These are phyloP conservation scores for Steatocranus sp. DNA, from an alignment of 2,797 vertebrate species.

Conservation along the genomic window DNA sequence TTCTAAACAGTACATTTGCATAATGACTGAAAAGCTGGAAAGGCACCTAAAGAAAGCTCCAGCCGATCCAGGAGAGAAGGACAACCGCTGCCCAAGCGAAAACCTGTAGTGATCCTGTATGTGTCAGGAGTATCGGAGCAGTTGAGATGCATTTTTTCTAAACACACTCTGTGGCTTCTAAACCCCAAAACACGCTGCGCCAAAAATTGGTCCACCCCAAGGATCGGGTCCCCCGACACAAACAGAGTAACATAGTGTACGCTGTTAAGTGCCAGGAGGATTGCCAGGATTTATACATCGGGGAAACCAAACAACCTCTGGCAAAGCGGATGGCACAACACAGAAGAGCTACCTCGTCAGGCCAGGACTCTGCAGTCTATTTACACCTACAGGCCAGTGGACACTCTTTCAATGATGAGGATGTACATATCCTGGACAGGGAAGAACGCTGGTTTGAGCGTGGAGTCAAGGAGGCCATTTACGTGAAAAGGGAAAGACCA, in stretches of 20 bases:
- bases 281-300: background rate
- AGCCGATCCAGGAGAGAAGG: background rate
- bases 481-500: too few relatives aligned
- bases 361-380: too few relatives aligned
- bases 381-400: too few relatives aligned
- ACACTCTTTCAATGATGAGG: too few relatives aligned
- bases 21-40: background rate
- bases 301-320: background rate
- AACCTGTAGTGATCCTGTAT: background rate
- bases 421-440: too few relatives aligned
- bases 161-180: rapidly evolving
- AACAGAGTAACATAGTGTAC: background rate
- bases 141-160: rapidly evolving
- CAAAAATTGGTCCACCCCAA: background rate
- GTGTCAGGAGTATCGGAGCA: background rate
- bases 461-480: rapidly evolving
- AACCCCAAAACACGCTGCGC: rapidly evolving
- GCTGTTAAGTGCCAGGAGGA: background rate
- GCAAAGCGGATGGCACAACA: rapidly evolving
- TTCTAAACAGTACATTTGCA: background rate
- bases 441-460: too few relatives aligned
- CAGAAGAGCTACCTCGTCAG: too few relatives aligned
- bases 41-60: background rate
- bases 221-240: rapidly evolving
- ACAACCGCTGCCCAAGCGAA: background rate